Percentiles rank a stretch among this genome's conserved stretches.
Conservation (phyloP, 2,797 vertebrate species). For the Tarsius wallacei region DNA sequence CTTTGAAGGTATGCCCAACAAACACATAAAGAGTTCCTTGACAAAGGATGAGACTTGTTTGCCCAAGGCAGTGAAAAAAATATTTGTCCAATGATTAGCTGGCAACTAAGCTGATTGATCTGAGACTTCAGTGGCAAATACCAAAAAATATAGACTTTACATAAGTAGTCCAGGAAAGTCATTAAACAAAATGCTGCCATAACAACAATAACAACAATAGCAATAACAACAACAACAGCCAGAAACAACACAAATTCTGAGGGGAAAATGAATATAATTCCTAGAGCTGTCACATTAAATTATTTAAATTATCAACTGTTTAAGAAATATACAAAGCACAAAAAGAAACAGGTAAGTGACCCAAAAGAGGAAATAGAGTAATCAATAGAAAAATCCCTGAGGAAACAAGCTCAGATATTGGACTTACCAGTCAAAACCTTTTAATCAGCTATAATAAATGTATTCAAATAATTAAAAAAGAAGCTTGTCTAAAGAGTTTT, state of each 20-base stretch:
- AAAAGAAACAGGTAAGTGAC: neutral
- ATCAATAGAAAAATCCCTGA: neutral
- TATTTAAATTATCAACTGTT: neutral
- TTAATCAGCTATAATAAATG: neutral
- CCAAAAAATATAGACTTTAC: neutral
- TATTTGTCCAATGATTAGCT: neutral
- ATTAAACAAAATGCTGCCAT: neutral
- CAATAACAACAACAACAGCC: neutral
- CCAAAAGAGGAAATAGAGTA: neutral
- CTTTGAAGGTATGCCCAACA: neutral
- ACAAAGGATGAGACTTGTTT: neutral
- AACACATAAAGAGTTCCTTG: neutral
- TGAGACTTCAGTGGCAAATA: neutral
- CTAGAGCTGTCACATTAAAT: neutral
- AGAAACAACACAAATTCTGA: neutral
- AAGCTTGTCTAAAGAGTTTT: neutral
- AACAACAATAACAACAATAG: neutral
- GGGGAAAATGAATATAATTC: neutral
- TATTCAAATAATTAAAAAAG: neutral
- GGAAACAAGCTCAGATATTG: neutral
- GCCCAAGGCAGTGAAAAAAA: neutral
- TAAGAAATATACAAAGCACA: neutral
- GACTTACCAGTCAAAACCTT: neutral
- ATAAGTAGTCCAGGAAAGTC: neutral
- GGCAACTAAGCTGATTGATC: neutral